Base-by-base conservation (phyloP, 2,113 vertebrate genomes). In the Siniperca knerii region DNA sequence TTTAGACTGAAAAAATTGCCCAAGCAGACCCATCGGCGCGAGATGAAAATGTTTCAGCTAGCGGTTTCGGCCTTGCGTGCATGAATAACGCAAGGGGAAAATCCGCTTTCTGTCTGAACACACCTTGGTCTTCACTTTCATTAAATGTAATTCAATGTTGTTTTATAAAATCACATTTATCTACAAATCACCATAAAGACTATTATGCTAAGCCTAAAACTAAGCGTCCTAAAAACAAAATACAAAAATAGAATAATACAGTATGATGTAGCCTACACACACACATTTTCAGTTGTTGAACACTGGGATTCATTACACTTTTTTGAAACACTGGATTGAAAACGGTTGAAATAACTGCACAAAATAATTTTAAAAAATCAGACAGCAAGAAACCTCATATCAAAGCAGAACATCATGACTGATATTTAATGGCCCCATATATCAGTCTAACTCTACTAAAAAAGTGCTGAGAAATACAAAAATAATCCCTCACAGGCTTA, bases 391-490 rank as follows among this genome's bases (percentile, higher is more conserved):
- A 75, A 55, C 20, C 12, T 70, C 33, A 54, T 64, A 87, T 86
- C 77, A 82, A 81, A 84, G 71, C 61, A 48, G 55, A 74, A 29
- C 64, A 77, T 69, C 8, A 54, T 40, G 75, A 40, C 46, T 83
- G 77, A 86, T 86, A 44, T 84, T 87, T 91, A 86, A 82, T 68
- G 35, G 70, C 13, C 55, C 48, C 77, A 77, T 81, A 76, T 78
- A 77, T 92, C 85, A 86, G 87, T 84, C 67, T 8, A 71, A 89
- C 74, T 75, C 60, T 33, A 40, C 57, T 13, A 23, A 0, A 81
- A 89, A 88, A 84, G 77, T 81, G 90, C 89, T 85, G 90, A 93
- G 88, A 83, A 83, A 87, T 54, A 86, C 81, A 91, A 79, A 93
- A 90, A 77, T 86, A 91, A 89, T 93, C 76, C 52, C 50, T 86